Conservation (phyloP, 30 jellyfish, hydroid and myxozoan genomes). For the Aurelia aurita region DNA sequence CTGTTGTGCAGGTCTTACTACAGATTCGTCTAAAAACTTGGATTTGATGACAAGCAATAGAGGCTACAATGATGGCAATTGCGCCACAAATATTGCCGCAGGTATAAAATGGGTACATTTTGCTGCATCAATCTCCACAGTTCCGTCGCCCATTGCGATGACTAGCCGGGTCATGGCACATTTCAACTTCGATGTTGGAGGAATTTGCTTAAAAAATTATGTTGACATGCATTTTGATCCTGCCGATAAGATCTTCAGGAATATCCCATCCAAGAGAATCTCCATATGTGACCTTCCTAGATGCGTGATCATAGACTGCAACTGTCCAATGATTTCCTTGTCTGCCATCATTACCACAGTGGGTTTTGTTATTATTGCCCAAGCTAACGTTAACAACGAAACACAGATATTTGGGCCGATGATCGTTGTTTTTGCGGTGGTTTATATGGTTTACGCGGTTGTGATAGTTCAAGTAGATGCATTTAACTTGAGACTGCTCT, state of each 20-base stretch:
- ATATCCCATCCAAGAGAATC: conserved; percentile 53
- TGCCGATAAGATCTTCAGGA: conserved; percentile 24
- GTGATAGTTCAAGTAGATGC: conserved; percentile 17
- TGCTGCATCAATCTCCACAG: conserved; percentile 6
- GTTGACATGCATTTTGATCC: neutral
- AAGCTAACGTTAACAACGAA: conserved; percentile 29
- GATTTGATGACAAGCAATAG: conserved; percentile 13
- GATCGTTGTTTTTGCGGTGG: neutral
- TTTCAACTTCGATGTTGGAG: conserved; percentile 6
- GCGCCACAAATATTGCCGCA: conserved; percentile 52
- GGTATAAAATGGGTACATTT: conserved; percentile 29
- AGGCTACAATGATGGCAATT: neutral
- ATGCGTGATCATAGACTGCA: conserved; percentile 9
- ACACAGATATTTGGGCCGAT: neutral
- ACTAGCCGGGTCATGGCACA: conserved; percentile 26
- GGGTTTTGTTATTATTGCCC: neutral
- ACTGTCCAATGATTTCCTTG: conserved; percentile 50
- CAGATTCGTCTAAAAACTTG: conserved; percentile 3
- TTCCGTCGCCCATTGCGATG: conserved; percentile 2
- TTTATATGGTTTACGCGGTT: neutral
- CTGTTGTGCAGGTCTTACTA: neutral
- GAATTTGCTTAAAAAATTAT: neutral
- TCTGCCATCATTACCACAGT: conserved; percentile 35
- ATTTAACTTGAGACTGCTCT: neutral
- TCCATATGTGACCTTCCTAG: conserved; percentile 19